phyloP scores from a whole-genome alignment of 2,888 invertebrate genomes.

The Steromphala cineraria region DNA sequence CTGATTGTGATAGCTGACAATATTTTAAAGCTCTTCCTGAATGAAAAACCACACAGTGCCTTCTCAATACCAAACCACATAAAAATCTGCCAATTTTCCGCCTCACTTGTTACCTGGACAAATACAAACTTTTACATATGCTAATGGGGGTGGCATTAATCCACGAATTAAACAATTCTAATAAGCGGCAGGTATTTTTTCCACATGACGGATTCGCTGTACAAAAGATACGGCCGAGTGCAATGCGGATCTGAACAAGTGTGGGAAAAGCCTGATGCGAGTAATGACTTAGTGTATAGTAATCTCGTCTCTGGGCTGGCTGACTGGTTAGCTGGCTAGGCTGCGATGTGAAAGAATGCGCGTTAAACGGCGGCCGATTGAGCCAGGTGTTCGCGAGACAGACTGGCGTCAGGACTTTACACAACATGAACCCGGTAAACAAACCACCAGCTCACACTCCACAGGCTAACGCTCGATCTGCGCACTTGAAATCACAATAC shows the following conservation, averaged over 20 bases:
- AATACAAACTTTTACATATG: background rate
- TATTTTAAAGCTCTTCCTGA: background rate
- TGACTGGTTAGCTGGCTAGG: background rate
- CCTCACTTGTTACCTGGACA: background rate
- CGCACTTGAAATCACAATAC: constrained; percentile 6
- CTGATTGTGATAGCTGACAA: background rate
- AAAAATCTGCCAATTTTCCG: background rate
- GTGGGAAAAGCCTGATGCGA: constrained; percentile 1
- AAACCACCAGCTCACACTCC: constrained; percentile 13
- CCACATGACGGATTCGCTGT: background rate
- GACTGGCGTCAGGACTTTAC: constrained; percentile 45
- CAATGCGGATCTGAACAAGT: background rate
- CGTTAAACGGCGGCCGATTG: constrained; percentile 30
- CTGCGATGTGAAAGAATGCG: constrained; percentile 36
- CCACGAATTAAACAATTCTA: constrained; percentile 1
- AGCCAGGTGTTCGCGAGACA: constrained; percentile 43
- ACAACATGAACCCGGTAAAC: constrained; percentile 50
- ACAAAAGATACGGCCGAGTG: background rate
- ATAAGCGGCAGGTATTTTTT: background rate
- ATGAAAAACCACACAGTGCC: background rate
- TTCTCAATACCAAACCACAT: background rate
- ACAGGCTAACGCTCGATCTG: background rate
- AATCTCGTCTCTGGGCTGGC: background rate
- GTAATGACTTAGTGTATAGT: background rate
- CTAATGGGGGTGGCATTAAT: background rate